Evolutionary conservation across 2,113 vertebrate species (phyloP).

Genomic region (Barbus barbus): DNA sequence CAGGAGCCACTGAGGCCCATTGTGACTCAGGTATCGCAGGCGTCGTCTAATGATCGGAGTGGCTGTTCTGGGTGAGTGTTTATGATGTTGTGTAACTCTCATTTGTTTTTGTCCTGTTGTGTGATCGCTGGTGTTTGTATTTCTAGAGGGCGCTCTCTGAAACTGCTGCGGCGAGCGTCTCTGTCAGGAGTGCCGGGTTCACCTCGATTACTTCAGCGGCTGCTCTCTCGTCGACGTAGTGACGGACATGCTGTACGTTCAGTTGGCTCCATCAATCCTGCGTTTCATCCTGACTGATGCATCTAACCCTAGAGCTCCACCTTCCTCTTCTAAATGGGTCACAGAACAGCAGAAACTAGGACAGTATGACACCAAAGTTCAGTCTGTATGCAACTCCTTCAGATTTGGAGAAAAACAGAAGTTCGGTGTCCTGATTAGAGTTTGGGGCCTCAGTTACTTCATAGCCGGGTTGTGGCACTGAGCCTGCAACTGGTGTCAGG

Average conservation of each 20-base stretch:
- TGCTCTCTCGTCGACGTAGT: constrained; percentile 25
- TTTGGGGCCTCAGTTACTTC: neutral
- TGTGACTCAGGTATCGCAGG: neutral
- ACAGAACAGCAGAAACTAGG: neutral
- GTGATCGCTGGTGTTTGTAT: neutral
- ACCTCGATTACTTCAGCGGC: constrained; percentile 8
- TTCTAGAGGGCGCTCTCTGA: constrained; percentile 3
- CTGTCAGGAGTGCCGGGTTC: constrained; percentile 6
- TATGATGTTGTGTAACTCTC: neutral
- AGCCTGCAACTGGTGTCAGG: neutral
- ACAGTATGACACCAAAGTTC: neutral
- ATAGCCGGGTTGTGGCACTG: neutral
- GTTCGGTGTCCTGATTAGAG: neutral
- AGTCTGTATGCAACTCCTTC: neutral
- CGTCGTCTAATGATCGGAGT: neutral
- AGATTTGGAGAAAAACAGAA: neutral
- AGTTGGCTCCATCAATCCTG: neutral
- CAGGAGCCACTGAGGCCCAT: neutral
- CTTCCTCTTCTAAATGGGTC: neutral
- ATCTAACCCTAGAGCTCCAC: neutral
- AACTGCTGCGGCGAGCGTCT: constrained; percentile 11
- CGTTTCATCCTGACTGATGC: constrained; percentile 22
- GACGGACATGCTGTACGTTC: neutral
- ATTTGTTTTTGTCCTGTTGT: neutral
- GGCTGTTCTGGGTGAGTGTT: neutral